Conservation (phyloP, 2,888 invertebrate species). For the Apodemia duryi region DNA sequence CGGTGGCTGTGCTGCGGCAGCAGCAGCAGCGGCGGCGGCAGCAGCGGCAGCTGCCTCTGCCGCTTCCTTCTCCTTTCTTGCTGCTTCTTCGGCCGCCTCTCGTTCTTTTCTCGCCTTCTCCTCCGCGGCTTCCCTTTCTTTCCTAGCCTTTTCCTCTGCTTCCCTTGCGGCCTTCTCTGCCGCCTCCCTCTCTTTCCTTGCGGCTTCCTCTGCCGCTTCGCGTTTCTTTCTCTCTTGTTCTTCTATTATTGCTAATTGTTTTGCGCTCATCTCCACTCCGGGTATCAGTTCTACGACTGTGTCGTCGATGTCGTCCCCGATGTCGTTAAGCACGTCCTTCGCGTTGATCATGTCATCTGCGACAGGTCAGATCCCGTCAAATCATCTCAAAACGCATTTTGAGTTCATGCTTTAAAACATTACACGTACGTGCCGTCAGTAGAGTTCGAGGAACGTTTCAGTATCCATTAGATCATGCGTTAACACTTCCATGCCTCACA, state of each 20-base stretch:
- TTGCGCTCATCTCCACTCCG: constrained; percentile 71
- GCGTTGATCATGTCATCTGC: constrained; percentile 91
- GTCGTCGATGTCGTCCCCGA: constrained; percentile 95
- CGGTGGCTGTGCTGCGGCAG: neutral
- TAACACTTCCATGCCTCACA: too few relatives aligned
- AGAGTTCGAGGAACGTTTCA: constrained; percentile 23
- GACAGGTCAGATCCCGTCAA: constrained; percentile 46
- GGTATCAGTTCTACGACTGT: constrained; percentile 92
- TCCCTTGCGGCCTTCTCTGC: constrained; percentile 17
- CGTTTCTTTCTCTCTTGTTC: constrained; percentile 14
- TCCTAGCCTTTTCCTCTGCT: constrained; percentile 29
- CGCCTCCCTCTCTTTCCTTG: constrained; percentile 18
- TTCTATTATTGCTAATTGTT: constrained; percentile 41
- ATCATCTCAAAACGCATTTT: constrained; percentile 25
- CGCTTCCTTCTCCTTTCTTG: constrained; percentile 18
- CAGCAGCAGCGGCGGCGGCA: constrained; percentile 14
- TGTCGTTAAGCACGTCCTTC: constrained; percentile 95
- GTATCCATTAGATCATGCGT: constrained; percentile 14
- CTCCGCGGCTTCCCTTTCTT: constrained; percentile 34
- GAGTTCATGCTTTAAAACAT: constrained; percentile 33
- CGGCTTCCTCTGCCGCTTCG: constrained; percentile 15
- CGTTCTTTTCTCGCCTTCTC: constrained; percentile 33
- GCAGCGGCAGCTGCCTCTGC: constrained; percentile 28
- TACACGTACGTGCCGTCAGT: constrained; percentile 29
- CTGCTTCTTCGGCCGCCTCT: constrained; percentile 23